phyloP scores from a whole-genome alignment of 1,140 invertebrate genomes.

The Bombus impatiens region DNA sequence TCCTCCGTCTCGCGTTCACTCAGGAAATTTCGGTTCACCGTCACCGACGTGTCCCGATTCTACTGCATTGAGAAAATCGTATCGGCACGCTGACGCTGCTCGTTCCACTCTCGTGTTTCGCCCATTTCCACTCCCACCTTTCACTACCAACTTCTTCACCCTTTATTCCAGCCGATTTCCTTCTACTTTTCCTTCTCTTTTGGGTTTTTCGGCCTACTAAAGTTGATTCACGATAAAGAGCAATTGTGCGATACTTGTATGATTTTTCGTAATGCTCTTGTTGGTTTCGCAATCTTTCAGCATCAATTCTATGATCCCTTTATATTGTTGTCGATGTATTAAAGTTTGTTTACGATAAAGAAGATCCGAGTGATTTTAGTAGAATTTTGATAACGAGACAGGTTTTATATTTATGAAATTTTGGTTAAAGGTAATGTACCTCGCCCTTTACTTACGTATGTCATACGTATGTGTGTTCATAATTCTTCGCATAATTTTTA shows the following conservation, averaged over 20 bases:
- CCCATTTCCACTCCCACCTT: neutral
- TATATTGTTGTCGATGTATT: no score
- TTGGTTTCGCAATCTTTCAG: neutral
- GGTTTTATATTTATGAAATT: neutral
- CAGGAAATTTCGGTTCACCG: neutral
- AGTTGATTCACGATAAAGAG: neutral
- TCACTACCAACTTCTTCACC: no score
- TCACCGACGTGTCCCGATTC: constrained; percentile 17
- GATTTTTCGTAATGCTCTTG: neutral
- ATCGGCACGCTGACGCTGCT: constrained; percentile 24
- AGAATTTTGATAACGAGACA: neutral
- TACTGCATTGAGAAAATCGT: neutral
- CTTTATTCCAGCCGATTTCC: neutral
- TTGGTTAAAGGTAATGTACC: no score
- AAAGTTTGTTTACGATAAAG: neutral
- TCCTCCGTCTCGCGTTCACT: neutral
- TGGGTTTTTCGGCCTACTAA: neutral
- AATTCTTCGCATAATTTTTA: no score
- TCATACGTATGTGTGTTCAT: no score
- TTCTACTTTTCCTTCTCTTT: neutral
- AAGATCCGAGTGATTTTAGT: neutral
- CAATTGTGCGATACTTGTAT: no score
- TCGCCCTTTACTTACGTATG: no score
- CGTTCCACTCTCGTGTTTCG: neutral
- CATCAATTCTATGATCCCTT: neutral